These are phyloP conservation scores for Mobula hypostoma DNA, from an alignment of 2,113 vertebrate genomes.

Conservation along the genomic window DNA sequence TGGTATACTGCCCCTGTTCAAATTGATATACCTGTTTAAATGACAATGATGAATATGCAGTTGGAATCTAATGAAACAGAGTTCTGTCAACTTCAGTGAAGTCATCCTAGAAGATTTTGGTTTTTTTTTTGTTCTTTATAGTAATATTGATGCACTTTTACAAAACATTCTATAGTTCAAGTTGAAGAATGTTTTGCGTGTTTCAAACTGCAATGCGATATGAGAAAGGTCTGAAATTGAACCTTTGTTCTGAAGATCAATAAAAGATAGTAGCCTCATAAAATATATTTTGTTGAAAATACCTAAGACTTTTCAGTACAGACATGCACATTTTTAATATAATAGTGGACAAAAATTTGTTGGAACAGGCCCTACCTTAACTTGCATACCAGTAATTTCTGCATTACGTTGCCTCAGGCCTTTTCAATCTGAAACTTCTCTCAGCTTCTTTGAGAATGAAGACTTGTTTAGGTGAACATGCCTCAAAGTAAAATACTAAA, in stretches of 20 bases:
- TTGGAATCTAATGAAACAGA: background rate
- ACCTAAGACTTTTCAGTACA: background rate
- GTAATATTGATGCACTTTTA: background rate
- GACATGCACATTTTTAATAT: conserved; percentile 5
- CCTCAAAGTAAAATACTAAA: background rate
- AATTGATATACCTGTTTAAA: background rate
- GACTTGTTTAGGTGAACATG: conserved; percentile 10
- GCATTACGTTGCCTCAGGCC: conserved; percentile 16
- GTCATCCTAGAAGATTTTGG: background rate
- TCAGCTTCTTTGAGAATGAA: conserved; percentile 31
- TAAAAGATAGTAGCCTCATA: background rate
- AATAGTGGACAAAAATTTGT: conserved; percentile 27
- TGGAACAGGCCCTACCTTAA: conserved; percentile 35
- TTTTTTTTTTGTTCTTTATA: background rate
- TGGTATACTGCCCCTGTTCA: background rate
- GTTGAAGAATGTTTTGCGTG: background rate
- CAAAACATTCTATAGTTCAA: background rate
- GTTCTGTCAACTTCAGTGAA: background rate
- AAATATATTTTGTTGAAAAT: conserved; percentile 34
- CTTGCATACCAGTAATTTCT: conserved; percentile 37
- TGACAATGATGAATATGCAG: background rate
- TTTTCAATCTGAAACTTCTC: conserved; percentile 18
- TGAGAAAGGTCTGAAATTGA: background rate
- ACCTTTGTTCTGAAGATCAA: background rate
- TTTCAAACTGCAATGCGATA: background rate